Base-by-base conservation (phyloP, 2,888 invertebrate species). In the Nomada goodeniana region DNA sequence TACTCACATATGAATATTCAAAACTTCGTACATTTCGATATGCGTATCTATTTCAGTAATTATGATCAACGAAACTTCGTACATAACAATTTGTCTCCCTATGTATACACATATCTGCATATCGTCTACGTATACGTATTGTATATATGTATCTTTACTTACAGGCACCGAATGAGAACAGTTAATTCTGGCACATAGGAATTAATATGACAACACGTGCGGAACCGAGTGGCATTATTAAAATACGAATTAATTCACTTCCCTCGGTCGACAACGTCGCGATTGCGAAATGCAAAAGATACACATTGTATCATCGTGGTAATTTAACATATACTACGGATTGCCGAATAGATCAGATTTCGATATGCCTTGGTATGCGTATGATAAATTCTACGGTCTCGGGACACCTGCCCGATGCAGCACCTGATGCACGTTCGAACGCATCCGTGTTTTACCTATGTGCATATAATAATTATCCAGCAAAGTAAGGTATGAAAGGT, bases 331-430 rank as follows among this genome's bases (percentile, higher is more conserved):
- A 53, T 47, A 80, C 67, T 71, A 53, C 44, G 36, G 26, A 69
- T 64, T 65, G 44, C 10, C 50, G 63, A 69, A 68, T 70, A 70
- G 63, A 78, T 78, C 26, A 59, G 53, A 71, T 47, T 64, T 61
- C 59, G 73, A 78, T 82, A 73, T 23, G 42, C 55, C 13, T 0
- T 13, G 13, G 4, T 73, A 57, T 71, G 42, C n/a, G 65, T 36
- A 20, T 57, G 57, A 68, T 83, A 76, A 73, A 70, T 68, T 74
- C 61, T 47, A 55, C 29, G 26, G 61, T 44, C 29, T 36, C 26
- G 52, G 5, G 59, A 50, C 83, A 82, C 73, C 82, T 83, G 83
- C 57, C 69, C 64, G 52, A 50, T 29, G 36, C 18, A 50, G 59
- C 70, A 73, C 60, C 82, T 53, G 82, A 74, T 68, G 71, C 29